Evolutionary conservation across 1,140 invertebrate genomes (phyloP).

Genomic region (roundworm (Caenorhabditis elegans)): DNA sequence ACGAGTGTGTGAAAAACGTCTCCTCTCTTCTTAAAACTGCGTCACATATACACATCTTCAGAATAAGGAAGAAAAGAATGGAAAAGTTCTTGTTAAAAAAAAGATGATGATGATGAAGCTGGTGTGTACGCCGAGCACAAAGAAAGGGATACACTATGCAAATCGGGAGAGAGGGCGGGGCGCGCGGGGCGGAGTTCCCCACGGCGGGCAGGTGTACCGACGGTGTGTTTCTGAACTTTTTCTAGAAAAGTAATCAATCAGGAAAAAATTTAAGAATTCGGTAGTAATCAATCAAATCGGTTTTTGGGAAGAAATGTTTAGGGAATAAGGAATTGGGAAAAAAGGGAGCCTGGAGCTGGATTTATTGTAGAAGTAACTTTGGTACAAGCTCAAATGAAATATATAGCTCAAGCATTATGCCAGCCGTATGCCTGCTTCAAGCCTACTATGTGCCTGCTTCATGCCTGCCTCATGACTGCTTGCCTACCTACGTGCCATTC

Average conservation of each 20-base stretch:
- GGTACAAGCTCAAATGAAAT: too few species aligned
- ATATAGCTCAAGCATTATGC: too few species aligned
- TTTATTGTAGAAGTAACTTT: too few species aligned
- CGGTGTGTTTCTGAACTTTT: too few species aligned
- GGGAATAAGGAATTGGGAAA: neutral
- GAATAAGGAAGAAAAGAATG: neutral
- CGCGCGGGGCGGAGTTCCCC: neutral
- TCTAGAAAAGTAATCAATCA: too few species aligned
- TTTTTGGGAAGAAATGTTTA: neutral
- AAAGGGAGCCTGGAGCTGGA: too few species aligned
- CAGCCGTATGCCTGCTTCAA: too few species aligned
- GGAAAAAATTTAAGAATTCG: too few species aligned
- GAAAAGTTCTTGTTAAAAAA: neutral
- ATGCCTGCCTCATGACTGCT: too few species aligned
- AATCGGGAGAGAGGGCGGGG: neutral
- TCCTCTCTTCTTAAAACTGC: neutral
- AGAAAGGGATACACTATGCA: neutral
- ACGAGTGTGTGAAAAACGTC: constrained; percentile 6
- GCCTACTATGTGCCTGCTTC: too few species aligned
- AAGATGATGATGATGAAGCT: neutral
- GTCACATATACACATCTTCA: constrained; percentile 15
- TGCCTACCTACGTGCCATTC: too few species aligned
- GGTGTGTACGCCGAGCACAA: neutral
- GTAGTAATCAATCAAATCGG: neutral
- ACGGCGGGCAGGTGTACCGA: neutral